Percentiles rank a stretch among this genome's conserved stretches.
Conservation (phyloP, 2,797 vertebrate species). For the Vireo griseus region DNA sequence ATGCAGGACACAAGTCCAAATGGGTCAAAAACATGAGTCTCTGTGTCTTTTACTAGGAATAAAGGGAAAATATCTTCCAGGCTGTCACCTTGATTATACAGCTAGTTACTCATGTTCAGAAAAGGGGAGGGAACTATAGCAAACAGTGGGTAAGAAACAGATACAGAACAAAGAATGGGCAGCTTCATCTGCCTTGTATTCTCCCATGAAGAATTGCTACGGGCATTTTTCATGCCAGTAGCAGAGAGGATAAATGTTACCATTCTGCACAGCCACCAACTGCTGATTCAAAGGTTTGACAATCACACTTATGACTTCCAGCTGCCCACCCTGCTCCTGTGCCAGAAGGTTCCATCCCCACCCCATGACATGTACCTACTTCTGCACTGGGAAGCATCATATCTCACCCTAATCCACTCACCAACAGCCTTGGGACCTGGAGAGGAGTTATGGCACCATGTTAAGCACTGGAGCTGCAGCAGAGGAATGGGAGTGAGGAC, state of each 20-base stretch:
- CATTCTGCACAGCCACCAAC: neutral
- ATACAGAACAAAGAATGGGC: neutral
- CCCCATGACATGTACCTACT: neutral
- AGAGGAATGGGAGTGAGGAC: neutral
- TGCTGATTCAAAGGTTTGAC: neutral
- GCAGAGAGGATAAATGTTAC: neutral
- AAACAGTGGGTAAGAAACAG: neutral
- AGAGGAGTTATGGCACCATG: fast-evolving
- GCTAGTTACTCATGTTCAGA: neutral
- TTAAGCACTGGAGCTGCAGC: neutral
- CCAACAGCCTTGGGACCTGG: neutral
- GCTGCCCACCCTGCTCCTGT: neutral
- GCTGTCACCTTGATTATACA: neutral
- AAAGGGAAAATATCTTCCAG: neutral
- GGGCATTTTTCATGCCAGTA: neutral
- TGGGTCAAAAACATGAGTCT: neutral
- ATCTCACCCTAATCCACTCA: neutral
- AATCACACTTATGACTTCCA: neutral
- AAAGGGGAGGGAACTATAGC: neutral
- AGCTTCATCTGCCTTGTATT: neutral
- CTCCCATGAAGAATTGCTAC: neutral
- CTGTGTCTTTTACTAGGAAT: neutral
- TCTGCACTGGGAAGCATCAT: fast-evolving
- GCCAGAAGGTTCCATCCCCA: neutral
- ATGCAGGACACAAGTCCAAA: neutral